These are phyloP conservation scores for Lichenostomus cassidix DNA, from an alignment of 2,113 vertebrate genomes.

Conservation along the genomic window DNA sequence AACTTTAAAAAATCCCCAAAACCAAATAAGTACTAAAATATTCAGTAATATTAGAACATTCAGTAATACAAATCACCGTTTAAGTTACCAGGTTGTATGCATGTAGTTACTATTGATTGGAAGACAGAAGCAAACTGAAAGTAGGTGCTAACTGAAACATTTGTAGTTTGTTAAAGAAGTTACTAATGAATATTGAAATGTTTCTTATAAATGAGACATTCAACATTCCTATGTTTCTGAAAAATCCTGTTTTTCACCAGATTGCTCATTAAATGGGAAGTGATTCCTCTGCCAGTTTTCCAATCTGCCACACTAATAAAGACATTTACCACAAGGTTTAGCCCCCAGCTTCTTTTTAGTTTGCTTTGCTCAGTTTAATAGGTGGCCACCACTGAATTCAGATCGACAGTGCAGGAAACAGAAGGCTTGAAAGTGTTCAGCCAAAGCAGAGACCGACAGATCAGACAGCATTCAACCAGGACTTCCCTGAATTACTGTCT, in stretches of 20 bases:
- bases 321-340: neutral
- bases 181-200: neutral
- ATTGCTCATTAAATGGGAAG: neutral
- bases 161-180: neutral
- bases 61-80: neutral
- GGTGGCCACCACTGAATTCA: neutral
- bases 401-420: neutral
- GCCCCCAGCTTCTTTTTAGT: neutral
- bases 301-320: neutral
- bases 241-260: neutral
- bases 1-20: neutral
- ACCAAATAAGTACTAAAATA: neutral
- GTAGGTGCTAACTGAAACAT: neutral
- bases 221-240: neutral
- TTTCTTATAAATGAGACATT: neutral
- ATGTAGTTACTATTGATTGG: neutral
- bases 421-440: neutral
- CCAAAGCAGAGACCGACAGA: neutral
- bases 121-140: neutral
- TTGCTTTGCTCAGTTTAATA: neutral
- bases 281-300: neutral
- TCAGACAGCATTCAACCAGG: neutral
- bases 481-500: neutral
- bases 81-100: neutral
- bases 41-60: neutral